A percentile compares a stretch with the other conserved stretches of the same genome.
Evolutionary conservation across 2,113 vertebrate genomes (phyloP).

Genomic region (Tupaia tana): DNA sequence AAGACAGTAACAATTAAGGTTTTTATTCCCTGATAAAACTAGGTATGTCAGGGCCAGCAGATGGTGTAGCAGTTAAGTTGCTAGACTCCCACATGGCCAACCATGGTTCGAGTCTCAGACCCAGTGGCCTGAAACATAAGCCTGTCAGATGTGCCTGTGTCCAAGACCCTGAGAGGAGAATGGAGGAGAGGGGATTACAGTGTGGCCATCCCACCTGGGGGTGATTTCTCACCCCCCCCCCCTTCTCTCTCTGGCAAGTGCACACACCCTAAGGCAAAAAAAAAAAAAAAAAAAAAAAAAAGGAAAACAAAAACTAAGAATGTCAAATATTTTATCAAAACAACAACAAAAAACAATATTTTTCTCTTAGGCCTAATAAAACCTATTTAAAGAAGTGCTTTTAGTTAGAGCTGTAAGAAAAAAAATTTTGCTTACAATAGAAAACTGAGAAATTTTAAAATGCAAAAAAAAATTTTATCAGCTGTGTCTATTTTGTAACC

Average conservation of each 20-base stretch:
- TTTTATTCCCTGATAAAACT: slow-evolving; percentile 54
- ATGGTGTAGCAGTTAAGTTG: too few relatives aligned
- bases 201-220: too few relatives aligned
- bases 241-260: too few relatives aligned
- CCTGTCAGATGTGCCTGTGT: too few relatives aligned
- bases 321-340: slow-evolving; percentile 40
- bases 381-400: slow-evolving; percentile 46
- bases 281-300: too few relatives aligned
- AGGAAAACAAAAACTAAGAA: slow-evolving; percentile 6
- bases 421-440: slow-evolving; percentile 81
- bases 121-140: too few relatives aligned
- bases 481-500: slow-evolving; percentile 84
- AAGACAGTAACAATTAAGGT: slow-evolving; percentile 6
- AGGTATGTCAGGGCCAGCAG: neutral
- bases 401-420: slow-evolving; percentile 54
- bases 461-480: slow-evolving; percentile 79
- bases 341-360: neutral
- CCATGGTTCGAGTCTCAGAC: too few relatives aligned
- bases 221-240: too few relatives aligned
- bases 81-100: too few relatives aligned
- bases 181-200: too few relatives aligned
- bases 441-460: slow-evolving; percentile 83
- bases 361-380: slow-evolving; percentile 21
- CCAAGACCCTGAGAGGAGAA: too few relatives aligned
- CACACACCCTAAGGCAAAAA: too few relatives aligned